phyloP scores from a whole-genome alignment of 2,888 invertebrate species.

The Strigamia maritima region DNA sequence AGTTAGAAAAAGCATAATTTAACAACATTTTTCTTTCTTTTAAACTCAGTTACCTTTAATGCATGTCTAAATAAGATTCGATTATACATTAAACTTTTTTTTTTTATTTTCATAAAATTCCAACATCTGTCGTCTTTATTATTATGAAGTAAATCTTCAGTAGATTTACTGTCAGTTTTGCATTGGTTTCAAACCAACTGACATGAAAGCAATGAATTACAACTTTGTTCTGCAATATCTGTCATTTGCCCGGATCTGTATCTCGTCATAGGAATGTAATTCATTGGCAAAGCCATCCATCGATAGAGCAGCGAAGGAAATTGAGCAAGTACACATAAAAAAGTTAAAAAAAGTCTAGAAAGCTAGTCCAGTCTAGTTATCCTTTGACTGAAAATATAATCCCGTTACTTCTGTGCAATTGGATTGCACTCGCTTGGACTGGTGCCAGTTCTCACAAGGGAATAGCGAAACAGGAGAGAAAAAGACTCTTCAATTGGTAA shows the following conservation, averaged over 20 bases:
- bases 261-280: slow-evolving; percentile 16
- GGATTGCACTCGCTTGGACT: slow-evolving; percentile 32
- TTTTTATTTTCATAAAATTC: neutral
- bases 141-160: neutral
- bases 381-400: slow-evolving; percentile 34
- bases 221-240: slow-evolving; percentile 24
- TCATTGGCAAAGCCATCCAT: slow-evolving; percentile 30
- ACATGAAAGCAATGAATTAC: slow-evolving; percentile 12
- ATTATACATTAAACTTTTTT: neutral
- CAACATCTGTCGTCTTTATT: slow-evolving; percentile 4
- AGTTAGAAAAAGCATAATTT: too few relatives aligned
- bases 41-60: too few relatives aligned
- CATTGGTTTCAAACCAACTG: slow-evolving; percentile 12
- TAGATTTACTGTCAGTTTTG: neutral
- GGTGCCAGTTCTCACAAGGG: slow-evolving; percentile 33
- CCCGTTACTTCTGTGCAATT: slow-evolving; percentile 37
- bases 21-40: too few relatives aligned
- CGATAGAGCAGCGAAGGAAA: slow-evolving; percentile 25
- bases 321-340: slow-evolving; percentile 31
- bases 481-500: slow-evolving; percentile 20
- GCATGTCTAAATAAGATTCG: neutral
- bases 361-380: slow-evolving; percentile 24
- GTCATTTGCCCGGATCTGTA: slow-evolving; percentile 25
- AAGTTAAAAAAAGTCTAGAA: neutral
- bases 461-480: slow-evolving; percentile 5